Base-by-base conservation (phyloP, 2,113 vertebrate species). In the Thinocorus orbignyianus region DNA sequence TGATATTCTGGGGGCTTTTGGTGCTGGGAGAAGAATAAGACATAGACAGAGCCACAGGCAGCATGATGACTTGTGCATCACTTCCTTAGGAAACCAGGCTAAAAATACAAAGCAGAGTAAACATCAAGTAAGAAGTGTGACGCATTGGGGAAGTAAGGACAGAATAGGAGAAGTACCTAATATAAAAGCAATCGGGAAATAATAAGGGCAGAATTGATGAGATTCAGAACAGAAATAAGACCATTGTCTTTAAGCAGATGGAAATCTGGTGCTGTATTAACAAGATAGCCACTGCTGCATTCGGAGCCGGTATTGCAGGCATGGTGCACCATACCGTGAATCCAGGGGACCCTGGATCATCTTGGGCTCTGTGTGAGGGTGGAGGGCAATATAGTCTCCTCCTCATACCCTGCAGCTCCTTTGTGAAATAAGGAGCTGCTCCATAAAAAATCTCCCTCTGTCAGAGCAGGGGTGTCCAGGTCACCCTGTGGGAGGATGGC, bases 41-140 rank as follows among this genome's bases (percentile, higher is more conserved):
- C 33, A 41, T 70, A 62, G 26, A 78, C 35, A 14, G 46, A 84
- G 33, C 4, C 51, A 77, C 33, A 91, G 65, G 49, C 17, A 4
- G 9, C 62, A 62, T 0, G 17, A 84, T 10, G 42, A 26, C 42
- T 96, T 68, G 17, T 55, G 60, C 77, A 87, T 87, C 30, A 57
- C 55, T 93, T 97, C 93, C 94, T 92, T 76, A 95, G 85, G 85
- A 94, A 93, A 82, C 41, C 24, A 61, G 30, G 28, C 78, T 92
- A 92, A 96, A 96, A 92, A 93, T 93, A 86, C 54, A 35, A 82
- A 81, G 15, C 1, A 1, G 31, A 81, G 31, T 72, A 93, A 95
- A 87, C 48, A 46, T 7, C 22, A 94, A 92, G 76, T 46, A 73
- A 86, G 80, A 92, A 92, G 61, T 46, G 11, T 89, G 86, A 78